A percentile compares a stretch with the other conserved stretches of the same genome.
Conservation (phyloP, 1,140 invertebrate species). For the Drosophila seguyi region DNA sequence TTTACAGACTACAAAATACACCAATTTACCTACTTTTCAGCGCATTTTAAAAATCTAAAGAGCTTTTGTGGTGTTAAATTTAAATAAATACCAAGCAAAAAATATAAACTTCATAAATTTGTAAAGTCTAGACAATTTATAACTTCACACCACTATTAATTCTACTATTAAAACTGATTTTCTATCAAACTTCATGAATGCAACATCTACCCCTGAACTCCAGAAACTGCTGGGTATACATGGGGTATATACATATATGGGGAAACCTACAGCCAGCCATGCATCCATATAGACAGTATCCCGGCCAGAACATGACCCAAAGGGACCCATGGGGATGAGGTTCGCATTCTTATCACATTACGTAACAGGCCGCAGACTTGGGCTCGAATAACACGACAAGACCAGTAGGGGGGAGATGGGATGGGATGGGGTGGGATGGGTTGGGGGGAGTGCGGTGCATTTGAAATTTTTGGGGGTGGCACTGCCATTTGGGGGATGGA, state of each 20-base stretch:
- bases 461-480: constrained; percentile 22
- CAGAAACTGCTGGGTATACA: no score
- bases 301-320: constrained; percentile 17
- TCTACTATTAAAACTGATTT: not conserved
- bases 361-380: constrained; percentile 79
- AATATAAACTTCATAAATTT: not conserved
- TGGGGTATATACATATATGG: not conserved
- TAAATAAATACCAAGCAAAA: no score
- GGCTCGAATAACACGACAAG: constrained; percentile 61
- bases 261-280: constrained; percentile 1
- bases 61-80: not conserved
- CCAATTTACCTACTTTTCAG: no score
- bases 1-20: not conserved
- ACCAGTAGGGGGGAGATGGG: constrained; percentile 1
- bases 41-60: no score
- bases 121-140: no score
- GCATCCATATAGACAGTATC: constrained; percentile 2
- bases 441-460: constrained; percentile 5
- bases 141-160: not conserved
- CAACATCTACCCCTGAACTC: not conserved
- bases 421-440: not conserved
- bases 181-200: accelerated
- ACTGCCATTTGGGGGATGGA: constrained; percentile 10
- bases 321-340: constrained; percentile 22
- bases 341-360: constrained; percentile 78